Percentiles rank a stretch among this genome's conserved stretches.
These are phyloP conservation scores for Schizotus pectinicornis DNA, from an alignment of 2,888 invertebrate genomes.

Conservation along the genomic window DNA sequence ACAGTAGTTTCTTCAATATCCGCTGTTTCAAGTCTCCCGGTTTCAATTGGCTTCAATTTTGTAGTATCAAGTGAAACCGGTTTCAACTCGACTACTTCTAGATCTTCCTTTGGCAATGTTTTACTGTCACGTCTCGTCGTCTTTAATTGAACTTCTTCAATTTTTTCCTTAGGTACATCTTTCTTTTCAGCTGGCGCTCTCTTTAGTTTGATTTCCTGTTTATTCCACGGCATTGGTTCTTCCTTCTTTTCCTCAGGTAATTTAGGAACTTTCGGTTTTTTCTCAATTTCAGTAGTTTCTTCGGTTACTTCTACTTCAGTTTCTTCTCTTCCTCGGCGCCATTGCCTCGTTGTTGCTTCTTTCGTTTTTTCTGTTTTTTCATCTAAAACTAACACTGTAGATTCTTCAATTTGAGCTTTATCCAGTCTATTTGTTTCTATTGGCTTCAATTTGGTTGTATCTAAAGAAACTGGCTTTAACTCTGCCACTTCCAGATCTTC, in stretches of 20 bases:
- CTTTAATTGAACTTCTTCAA: constrained; percentile 39
- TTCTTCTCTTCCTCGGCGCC: constrained; percentile 9
- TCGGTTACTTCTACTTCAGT: constrained; percentile 50
- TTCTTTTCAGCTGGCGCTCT: constrained; percentile 54
- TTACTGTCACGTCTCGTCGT: constrained; percentile 26
- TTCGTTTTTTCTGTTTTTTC: constrained; percentile 29
- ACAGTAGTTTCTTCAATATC: constrained; percentile 38
- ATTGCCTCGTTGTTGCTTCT: constrained; percentile 40
- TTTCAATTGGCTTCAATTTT: constrained; percentile 31
- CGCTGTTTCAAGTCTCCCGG: constrained; percentile 17
- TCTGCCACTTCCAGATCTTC: constrained; percentile 40
- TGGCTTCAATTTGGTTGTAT: constrained; percentile 9
- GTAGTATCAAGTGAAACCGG: constrained; percentile 30
- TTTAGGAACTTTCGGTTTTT: constrained; percentile 20
- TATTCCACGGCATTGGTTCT: constrained; percentile 62
- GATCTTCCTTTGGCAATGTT: constrained; percentile 51
- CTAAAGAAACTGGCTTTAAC: constrained; percentile 15
- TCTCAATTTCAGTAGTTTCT: constrained; percentile 54
- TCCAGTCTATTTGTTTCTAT: constrained; percentile 11
- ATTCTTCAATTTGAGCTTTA: constrained; percentile 25
- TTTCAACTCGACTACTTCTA: constrained; percentile 50
- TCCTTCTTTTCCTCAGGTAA: constrained; percentile 21
- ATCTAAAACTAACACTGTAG: constrained; percentile 26
- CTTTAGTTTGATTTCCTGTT: constrained; percentile 65
- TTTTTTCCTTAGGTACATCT: constrained; percentile 55